Base-by-base conservation (phyloP, 2,113 vertebrate genomes). In the Labrus mixtus region DNA sequence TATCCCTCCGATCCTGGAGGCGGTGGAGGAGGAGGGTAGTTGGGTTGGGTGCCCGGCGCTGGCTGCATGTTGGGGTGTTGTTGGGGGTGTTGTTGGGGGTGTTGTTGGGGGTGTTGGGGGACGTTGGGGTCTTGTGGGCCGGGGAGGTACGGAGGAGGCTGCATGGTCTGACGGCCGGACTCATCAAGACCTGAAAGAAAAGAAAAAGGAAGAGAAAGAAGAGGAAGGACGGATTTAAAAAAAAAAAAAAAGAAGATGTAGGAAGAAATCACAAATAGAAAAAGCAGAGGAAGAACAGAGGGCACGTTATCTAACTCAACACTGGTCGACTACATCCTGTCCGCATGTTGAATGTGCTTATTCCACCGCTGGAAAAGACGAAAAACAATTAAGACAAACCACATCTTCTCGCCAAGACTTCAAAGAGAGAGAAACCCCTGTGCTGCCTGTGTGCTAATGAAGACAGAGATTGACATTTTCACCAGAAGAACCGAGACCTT, bases 81-180 rank as follows among this genome's bases (percentile, higher is more conserved):
- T 4, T 3, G 64, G 85, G 22, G 61, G 90, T 4, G 29, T 85
- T 92, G 25, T 25, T 25, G 25, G 61, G 87, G 81, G 74, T 92
- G 87, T 23, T 80, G 89, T 33, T 33, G 29, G 63, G 88, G 90
- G 76, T 92, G 89, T 8, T 94, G 76, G 64, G 85, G 23, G 61
- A 91, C 5, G 29, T 85, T 92, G 61, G 87, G 81, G 74, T 92
- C 88, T 23, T 80, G 89, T 0, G 84, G 84, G 20, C 84, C 91
- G 0, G 76, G 93, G 82, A 96, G 94, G 88, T 97, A 96, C 0
- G 96, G 96, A 13, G 96, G 96, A 10, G 96, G 96, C 85, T 94
- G 91, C 92, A 95, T 96, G 72, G 89, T 62, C 85, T 96, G 96
- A 65, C 95, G 94, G 25, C 93, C 93, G 0, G 95, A 90, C 77